Conservation (phyloP, 2,797 vertebrate genomes). For the Chromis chromis region DNA sequence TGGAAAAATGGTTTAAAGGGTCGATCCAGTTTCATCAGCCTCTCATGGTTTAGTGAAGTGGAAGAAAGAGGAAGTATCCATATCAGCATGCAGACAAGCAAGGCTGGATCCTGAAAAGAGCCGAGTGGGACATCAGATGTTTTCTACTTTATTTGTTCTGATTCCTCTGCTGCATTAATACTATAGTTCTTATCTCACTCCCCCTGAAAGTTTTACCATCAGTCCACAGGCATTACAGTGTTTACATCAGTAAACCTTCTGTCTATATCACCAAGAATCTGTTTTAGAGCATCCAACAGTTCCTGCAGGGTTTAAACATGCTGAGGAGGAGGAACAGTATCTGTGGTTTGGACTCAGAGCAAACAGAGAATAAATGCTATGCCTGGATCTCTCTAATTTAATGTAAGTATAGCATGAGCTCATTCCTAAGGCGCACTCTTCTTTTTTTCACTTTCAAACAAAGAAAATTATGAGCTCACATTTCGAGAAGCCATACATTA, state of each 20-base stretch:
- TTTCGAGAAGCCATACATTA: conserved; percentile 71
- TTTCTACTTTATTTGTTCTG: conserved; percentile 28
- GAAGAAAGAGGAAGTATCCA: conserved; percentile 80
- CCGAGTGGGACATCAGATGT: conserved; percentile 49
- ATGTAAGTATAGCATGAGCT: conserved; percentile 83
- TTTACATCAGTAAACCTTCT: conserved; percentile 36
- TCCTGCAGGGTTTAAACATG: conserved; percentile 52
- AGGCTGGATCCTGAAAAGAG: conserved; percentile 74
- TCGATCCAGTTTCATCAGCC: conserved; percentile 78
- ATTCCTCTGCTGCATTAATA: conserved; percentile 14
- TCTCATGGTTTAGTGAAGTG: conserved; percentile 65
- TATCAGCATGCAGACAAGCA: conserved; percentile 80
- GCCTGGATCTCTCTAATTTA: conserved; percentile 81
- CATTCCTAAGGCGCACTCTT: conserved; percentile 69
- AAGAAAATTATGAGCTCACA: conserved; percentile 79
- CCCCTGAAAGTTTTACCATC: conserved; percentile 14
- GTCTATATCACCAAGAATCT: conserved; percentile 75
- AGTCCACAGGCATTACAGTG: not conserved
- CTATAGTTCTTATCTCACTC: conserved; percentile 6
- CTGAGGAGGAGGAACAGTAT: conserved; percentile 60
- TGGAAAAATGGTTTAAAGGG: conserved; percentile 65
- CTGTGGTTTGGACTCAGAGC: conserved; percentile 71
- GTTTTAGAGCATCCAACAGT: conserved; percentile 34
- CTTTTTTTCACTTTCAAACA: conserved; percentile 63
- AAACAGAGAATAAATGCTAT: conserved; percentile 74